Evolutionary conservation across 1,140 invertebrate genomes (phyloP), one percentile per base, ranked within the genome.

Genomic region (Triops longicaudatus): DNA sequence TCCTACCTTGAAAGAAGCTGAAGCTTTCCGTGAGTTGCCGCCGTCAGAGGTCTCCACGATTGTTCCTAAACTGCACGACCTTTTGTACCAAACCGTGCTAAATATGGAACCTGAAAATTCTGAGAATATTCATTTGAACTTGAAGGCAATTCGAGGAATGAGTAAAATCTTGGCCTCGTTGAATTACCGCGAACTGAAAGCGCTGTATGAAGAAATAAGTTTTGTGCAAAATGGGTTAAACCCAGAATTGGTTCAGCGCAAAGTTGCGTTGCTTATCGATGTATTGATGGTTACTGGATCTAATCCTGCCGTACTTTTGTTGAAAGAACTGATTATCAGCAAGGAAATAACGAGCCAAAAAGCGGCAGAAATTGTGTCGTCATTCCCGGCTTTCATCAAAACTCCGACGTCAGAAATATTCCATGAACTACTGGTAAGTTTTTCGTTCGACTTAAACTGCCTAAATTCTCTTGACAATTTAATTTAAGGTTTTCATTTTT

Each of bases 361-460:
- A 22, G 79, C 79, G 44, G 50, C 78, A 42, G 79, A 80, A 73
- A 26, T 78, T 14, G 50, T 82, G 3, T 75, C 78, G 74, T 77
- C 77, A 11, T 75, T 81, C 26, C 80, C 81, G 26, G 17, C 77
- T 27, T 78, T 80, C 76, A 76, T 81, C 43, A 78, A 79, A 42
- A 79, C 78, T 14, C 81, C 81, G 14, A 82, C 80, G 22, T 44
- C 71, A 3, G 77, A 81, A 75, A 71, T 80, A 22, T 72, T 81
- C 14, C 63, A 81, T 71, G 71, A 79, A 75, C 76, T 80, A 73
- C 73, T 79, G 12, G 80, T 80, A 80, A 80, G 72, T 71, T 43
- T 14, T 31, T 63, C n/a, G n/a, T n/a, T n/a, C n/a, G n/a, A n/a
- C n/a, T n/a, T n/a, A n/a, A n/a, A n/a, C n/a, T n/a, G n/a, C n/a